Conservation (phyloP, 2,113 vertebrate genomes). For the Potamarius usumacintae region DNA sequence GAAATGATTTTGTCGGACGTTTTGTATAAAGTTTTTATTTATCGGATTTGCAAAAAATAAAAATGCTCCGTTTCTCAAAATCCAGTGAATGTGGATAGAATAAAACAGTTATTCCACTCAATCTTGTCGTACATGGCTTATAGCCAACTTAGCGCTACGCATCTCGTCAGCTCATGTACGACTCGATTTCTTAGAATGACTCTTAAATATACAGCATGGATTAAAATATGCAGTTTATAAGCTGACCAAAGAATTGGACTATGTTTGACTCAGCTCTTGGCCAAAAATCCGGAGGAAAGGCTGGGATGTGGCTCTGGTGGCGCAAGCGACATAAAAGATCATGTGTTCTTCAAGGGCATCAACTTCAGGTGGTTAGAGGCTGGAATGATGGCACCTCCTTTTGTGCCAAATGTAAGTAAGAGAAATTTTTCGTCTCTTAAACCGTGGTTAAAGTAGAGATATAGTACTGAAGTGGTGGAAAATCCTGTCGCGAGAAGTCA, state of each 20-base stretch:
- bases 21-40: too few species aligned
- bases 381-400: conserved; percentile 72
- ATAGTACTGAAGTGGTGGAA: not conserved
- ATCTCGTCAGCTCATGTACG: too few species aligned
- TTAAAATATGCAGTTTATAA: not conserved
- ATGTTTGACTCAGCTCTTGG: conserved; percentile 69
- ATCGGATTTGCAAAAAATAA: too few species aligned
- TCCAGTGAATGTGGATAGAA: too few species aligned
- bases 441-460: not conserved
- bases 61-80: too few species aligned
- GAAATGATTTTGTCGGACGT: too few species aligned
- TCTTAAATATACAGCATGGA: too few species aligned
- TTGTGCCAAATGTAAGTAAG: conserved; percentile 76
- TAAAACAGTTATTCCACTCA: too few species aligned
- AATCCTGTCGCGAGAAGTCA: not conserved
- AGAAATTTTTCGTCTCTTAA: not conserved
- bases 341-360: conserved; percentile 77
- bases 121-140: too few species aligned
- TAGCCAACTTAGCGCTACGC: too few species aligned
- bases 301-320: conserved; percentile 67
- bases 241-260: not conserved
- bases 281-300: conserved; percentile 73
- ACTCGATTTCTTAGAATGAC: too few species aligned
- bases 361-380: conserved; percentile 85
- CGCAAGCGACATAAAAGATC: conserved; percentile 68